Evolutionary conservation across 2,888 invertebrate genomes (phyloP), one percentile per base, ranked within the genome.

Genomic region (Antitype chi): DNA sequence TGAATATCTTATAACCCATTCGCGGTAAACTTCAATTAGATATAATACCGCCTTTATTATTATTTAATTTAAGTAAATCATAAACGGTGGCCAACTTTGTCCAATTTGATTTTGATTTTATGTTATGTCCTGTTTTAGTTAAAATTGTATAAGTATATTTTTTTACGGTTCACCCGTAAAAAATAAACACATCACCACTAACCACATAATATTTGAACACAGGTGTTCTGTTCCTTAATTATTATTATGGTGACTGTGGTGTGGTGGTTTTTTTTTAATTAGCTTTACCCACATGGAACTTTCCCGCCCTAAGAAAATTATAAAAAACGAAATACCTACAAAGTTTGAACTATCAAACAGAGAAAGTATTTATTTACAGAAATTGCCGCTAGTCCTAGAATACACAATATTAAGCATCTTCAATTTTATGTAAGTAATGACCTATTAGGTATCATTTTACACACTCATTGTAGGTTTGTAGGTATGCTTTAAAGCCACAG

Each of bases 1-100:
- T 88, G 92, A 93, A 93, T 93, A 92, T 89, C 78, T 89, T 87
- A 92, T 92, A 90, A 89, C 84, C 62, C 60, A 81, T 91, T 89
- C 87, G 87, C 83, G 76, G 87, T 88, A 90, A 78, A 87, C 76
- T 77, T 87, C 77, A 86, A 85, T 85, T 81, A 76, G 78, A 74
- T 78, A 83, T 80, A 86, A 84, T 81, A 55, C 59, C 52, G 66
- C 49, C 57, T 78, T 82, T 66, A 77, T 84, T 80, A 74, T 71
- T 78, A 77, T 77, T 77, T 77, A 28, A 79, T 80, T 74, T 68
- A 69, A n/a, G n/a, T n/a, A n/a, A 74, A 80, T 81, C 63, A 67
- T 63, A 69, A 67, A 68, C 32, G 76, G 77, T 85, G 28, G 72
- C 76, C 85, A 85, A 70, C 57, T 72, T 70, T 83, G 74, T 62